Percentiles rank a stretch among this genome's conserved stretches.
Conservation (phyloP, 2,797 vertebrate species). For the Pseudochaenichthys georgianus region DNA sequence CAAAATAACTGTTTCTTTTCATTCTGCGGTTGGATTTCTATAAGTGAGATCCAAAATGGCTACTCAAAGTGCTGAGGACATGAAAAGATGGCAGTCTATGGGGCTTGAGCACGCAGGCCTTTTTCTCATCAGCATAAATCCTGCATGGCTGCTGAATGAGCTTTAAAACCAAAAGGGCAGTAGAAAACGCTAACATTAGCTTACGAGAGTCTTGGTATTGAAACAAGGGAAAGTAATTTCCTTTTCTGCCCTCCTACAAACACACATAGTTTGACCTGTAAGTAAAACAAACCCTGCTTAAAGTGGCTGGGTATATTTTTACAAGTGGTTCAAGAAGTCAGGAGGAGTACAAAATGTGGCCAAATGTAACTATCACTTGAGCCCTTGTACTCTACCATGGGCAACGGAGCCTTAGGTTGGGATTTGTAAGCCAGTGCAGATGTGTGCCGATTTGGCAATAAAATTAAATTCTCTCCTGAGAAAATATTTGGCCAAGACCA, state of each 20-base stretch:
- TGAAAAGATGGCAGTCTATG: slow-evolving; percentile 40
- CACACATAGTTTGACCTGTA: slow-evolving; percentile 48
- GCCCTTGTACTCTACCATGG: slow-evolving; percentile 26
- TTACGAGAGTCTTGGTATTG: slow-evolving; percentile 46
- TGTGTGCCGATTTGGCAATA: slow-evolving; percentile 45
- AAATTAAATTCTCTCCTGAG: slow-evolving; percentile 50
- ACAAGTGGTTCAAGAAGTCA: slow-evolving; percentile 55
- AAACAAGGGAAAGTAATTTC: slow-evolving; percentile 65
- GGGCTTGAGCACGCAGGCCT: slow-evolving; percentile 48
- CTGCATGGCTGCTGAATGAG: slow-evolving; percentile 52
- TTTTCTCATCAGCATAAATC: slow-evolving; percentile 80
- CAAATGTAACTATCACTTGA: slow-evolving; percentile 43
- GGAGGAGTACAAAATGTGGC: slow-evolving; percentile 32
- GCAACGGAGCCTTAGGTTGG: slow-evolving; percentile 31
- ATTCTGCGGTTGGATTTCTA: not conserved
- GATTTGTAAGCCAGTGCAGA: slow-evolving; percentile 41
- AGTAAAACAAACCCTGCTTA: slow-evolving; percentile 42
- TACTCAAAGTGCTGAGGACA: slow-evolving; percentile 30
- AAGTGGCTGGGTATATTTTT: slow-evolving; percentile 53
- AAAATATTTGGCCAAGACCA: slow-evolving; percentile 67
- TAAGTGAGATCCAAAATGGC: slow-evolving; percentile 34
- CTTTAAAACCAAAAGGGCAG: slow-evolving; percentile 50
- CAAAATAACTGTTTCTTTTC: not conserved
- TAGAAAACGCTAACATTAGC: not conserved
- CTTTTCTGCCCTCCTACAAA: slow-evolving; percentile 40